Base-by-base conservation (phyloP, 2,888 invertebrate genomes). In the Brachycybe producta region DNA sequence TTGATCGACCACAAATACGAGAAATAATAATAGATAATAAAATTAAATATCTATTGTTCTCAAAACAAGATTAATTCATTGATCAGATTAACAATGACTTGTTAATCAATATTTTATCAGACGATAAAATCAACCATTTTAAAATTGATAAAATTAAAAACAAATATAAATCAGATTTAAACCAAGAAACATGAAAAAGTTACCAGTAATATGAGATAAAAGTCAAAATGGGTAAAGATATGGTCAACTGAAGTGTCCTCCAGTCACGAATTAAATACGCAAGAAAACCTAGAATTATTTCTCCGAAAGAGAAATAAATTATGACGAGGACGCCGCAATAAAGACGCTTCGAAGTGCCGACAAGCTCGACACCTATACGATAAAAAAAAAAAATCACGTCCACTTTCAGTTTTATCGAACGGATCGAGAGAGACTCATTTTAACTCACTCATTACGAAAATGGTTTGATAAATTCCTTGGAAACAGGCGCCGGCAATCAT, bases 241-340 rank as follows among this genome's bases (percentile, higher is more conserved):
- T 74, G 0, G 76, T 75, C 43, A 82, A 67, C 63, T 82, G 81
- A 51, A 79, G 76, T 55, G 70, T 70, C 43, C 74, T 73, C 82
- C 82, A 83, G 45, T 77, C 73, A 1, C 80, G 72, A 21, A 80
- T 69, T 54, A 70, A 76, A 61, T 78, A 82, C 2, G 78, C 77
- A 42, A 81, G 73, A 1, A 75, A 63, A 32, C 78, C 73, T 51
- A 82, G 62, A 0, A 76, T 72, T 54, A 78, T 70, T 60, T 81
- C 80, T 1, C 81, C 82, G 24, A 81, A 60, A 58, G 79, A 78
- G 61, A 79, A 82, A 1, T 81, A 80, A 56, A 81, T 68, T 58
- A 80, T 81, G 61, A 80, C 81, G 1, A 79, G 60, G 13, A 80
- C 77, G 3, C 78, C 75, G 36, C 76, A 69, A 1, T 72, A 67